A percentile compares a stretch with the other conserved stretches of the same genome.
These are phyloP conservation scores for Alectura lathami DNA, from an alignment of 2,113 vertebrate species.

Conservation along the genomic window DNA sequence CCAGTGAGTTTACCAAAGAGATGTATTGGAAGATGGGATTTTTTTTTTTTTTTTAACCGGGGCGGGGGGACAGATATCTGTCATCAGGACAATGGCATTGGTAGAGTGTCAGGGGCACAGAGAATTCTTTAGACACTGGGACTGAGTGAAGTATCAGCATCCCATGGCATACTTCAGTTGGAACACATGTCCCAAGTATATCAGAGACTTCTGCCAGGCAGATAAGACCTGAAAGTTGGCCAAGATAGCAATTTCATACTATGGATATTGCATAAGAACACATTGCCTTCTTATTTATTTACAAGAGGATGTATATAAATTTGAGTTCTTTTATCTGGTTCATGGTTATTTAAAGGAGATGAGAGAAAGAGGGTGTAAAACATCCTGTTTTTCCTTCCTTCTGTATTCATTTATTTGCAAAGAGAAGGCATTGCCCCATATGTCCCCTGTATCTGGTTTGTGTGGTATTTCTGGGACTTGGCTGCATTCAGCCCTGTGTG, in stretches of 20 bases:
- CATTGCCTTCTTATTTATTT: background rate
- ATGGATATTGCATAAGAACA: background rate
- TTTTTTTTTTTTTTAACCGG: conserved; percentile 29
- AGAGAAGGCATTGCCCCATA: background rate
- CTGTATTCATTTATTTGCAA: background rate
- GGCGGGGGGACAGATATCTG: conserved; percentile 31
- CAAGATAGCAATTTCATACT: background rate
- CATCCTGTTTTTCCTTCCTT: background rate
- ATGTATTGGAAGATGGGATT: background rate
- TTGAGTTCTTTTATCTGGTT: background rate
- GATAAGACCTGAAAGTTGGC: conserved; percentile 40
- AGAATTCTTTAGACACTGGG: conserved; percentile 4
- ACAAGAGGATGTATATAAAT: background rate
- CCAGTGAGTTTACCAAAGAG: background rate
- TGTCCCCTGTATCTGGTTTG: background rate
- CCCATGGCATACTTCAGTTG: background rate
- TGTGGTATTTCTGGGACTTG: background rate
- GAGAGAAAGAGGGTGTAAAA: background rate
- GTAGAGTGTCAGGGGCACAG: conserved; percentile 18
- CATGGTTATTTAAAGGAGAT: background rate
- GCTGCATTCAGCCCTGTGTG: background rate
- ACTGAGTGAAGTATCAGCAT: background rate
- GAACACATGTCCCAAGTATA: conserved; percentile 14
- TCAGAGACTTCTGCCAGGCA: conserved; percentile 3
- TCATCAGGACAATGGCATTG: background rate